A percentile compares a stretch with the other conserved stretches of the same genome.
phyloP scores from a whole-genome alignment of 2,888 invertebrate genomes.

The Gymnoscelis rufifasciata region DNA sequence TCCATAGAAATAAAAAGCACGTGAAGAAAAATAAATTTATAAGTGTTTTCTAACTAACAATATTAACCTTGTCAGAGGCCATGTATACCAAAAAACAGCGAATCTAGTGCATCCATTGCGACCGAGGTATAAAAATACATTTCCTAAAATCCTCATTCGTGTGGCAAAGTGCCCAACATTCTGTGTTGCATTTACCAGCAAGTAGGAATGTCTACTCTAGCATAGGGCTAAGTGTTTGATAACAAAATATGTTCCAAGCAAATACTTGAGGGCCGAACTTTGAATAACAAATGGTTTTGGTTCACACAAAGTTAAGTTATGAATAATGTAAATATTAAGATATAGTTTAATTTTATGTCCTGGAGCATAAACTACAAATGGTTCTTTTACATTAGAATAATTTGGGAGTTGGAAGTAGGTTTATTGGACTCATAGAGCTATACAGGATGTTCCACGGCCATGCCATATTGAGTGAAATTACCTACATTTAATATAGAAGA shows the following conservation, averaged over 20 bases:
- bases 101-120: too few species aligned
- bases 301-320: constrained; percentile 9
- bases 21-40: too few species aligned
- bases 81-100: too few species aligned
- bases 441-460: too few species aligned
- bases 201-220: constrained; percentile 33
- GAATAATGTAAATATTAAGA: constrained; percentile 4
- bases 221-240: constrained; percentile 20
- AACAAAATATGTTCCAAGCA: constrained; percentile 18
- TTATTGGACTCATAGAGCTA: too few species aligned
- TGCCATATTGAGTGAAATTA: too few species aligned
- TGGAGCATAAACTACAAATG: background rate
- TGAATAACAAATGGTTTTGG: constrained; percentile 15
- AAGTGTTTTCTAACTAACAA: too few species aligned
- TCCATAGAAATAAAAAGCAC: too few species aligned
- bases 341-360: constrained; percentile 1
- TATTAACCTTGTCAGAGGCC: too few species aligned
- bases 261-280: constrained; percentile 17
- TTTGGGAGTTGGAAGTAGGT: background rate
- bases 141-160: constrained; percentile 43
- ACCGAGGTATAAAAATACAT: constrained; percentile 3
- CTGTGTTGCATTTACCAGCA: constrained; percentile 40
- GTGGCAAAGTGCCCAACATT: constrained; percentile 64
- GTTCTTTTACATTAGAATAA: background rate
- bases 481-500: too few species aligned